These are phyloP conservation scores for Platyrinchus mystaceus DNA, from an alignment of 2,797 vertebrate genomes.

Conservation along the genomic window DNA sequence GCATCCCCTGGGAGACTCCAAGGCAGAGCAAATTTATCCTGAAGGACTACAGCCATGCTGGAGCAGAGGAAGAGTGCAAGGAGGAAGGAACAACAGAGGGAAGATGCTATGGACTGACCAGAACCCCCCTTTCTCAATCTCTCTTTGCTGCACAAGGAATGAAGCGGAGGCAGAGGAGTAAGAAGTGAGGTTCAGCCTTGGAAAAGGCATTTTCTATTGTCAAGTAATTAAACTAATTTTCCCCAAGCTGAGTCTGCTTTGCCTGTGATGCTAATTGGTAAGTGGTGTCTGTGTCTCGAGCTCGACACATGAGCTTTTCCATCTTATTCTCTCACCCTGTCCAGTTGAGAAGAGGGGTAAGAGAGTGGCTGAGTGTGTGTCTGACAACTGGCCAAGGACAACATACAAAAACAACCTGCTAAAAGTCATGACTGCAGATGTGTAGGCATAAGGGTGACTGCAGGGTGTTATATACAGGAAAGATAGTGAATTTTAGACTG, in stretches of 20 bases:
- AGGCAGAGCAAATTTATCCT: too few species aligned
- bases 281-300: background rate
- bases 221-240: background rate
- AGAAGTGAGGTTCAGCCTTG: background rate
- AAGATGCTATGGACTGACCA: too few species aligned
- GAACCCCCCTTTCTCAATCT: too few species aligned
- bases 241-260: background rate
- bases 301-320: background rate
- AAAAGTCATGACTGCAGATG: background rate
- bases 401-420: background rate
- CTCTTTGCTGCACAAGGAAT: too few species aligned
- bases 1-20: background rate
- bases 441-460: background rate
- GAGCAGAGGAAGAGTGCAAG: too few species aligned
- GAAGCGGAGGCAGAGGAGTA: background rate
- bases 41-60: too few species aligned
- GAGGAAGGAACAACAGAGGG: too few species aligned
- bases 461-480: background rate
- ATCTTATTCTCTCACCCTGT: background rate
- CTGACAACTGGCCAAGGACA: background rate
- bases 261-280: background rate
- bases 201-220: background rate
- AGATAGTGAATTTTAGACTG: background rate
- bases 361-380: fast-evolving
- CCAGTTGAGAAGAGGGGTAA: background rate